These are phyloP conservation scores for Torymus texanus DNA, from an alignment of 2,888 invertebrate genomes.

Conservation along the genomic window DNA sequence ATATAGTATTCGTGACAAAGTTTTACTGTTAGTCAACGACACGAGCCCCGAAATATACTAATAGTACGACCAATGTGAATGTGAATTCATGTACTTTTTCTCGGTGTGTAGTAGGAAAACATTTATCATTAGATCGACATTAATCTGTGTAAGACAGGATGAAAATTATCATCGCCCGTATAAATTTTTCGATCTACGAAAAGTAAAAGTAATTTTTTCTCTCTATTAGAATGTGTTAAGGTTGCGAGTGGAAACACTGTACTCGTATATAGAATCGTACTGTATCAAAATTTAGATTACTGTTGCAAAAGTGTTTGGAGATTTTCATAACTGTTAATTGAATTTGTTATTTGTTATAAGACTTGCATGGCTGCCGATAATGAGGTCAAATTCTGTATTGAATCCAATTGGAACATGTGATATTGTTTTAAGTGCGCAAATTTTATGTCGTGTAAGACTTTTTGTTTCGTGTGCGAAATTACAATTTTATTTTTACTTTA, in stretches of 20 bases:
- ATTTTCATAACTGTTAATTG: neutral
- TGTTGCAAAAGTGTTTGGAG: constrained; percentile 31
- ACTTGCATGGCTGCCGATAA: neutral
- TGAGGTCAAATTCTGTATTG: neutral
- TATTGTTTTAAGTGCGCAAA: constrained; percentile 18
- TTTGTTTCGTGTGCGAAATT: constrained; percentile 2
- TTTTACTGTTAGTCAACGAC: constrained; percentile 20
- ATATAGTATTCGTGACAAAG: constrained; percentile 18
- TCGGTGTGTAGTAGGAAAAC: constrained; percentile 28
- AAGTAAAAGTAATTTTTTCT: too few relatives aligned
- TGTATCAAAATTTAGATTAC: constrained; percentile 5
- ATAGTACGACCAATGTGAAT: constrained; percentile 26
- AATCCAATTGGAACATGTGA: constrained; percentile 11
- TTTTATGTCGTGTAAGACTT: neutral
- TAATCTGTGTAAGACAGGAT: neutral
- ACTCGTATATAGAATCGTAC: neutral
- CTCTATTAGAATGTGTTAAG: constrained; percentile 14
- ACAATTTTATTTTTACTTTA: constrained; percentile 9
- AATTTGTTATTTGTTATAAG: neutral
- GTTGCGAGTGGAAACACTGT: constrained; percentile 28
- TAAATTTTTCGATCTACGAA: too few relatives aligned
- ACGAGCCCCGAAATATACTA: constrained; percentile 3
- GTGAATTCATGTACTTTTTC: constrained; percentile 26
- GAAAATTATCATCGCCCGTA: too few relatives aligned
- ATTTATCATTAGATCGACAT: constrained; percentile 14